Evolutionary conservation across 2,113 vertebrate genomes (phyloP).

Genomic region (Tiliqua scincoides): DNA sequence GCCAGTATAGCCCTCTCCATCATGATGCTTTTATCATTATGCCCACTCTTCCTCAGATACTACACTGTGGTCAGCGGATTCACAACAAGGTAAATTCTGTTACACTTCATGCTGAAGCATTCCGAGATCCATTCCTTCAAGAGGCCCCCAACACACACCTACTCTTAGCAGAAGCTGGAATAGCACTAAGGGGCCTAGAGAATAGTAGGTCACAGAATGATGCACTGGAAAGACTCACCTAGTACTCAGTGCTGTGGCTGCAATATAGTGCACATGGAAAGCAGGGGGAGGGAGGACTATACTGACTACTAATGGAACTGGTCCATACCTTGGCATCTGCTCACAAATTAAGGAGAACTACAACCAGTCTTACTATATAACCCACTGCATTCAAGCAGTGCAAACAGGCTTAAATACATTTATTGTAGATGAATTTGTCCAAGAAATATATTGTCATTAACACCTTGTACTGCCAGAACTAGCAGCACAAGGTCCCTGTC

Average conservation of each 20-base stretch:
- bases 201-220: neutral
- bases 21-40: neutral
- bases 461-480: no score
- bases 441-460: neutral
- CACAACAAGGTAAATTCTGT: neutral
- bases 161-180: neutral
- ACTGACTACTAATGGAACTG: no score
- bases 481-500: no score
- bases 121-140: neutral
- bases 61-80: neutral
- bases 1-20: neutral
- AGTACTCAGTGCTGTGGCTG: neutral
- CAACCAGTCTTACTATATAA: neutral
- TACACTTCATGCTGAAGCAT: neutral
- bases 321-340: no score
- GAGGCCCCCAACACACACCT: neutral
- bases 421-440: neutral
- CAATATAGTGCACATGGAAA: neutral
- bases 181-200: neutral
- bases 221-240: neutral
- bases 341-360: neutral
- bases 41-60: neutral
- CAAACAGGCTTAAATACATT: neutral
- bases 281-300: no score
- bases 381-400: neutral